phyloP scores from a whole-genome alignment of 2,888 invertebrate genomes.

The Endotricha flammealis region DNA sequence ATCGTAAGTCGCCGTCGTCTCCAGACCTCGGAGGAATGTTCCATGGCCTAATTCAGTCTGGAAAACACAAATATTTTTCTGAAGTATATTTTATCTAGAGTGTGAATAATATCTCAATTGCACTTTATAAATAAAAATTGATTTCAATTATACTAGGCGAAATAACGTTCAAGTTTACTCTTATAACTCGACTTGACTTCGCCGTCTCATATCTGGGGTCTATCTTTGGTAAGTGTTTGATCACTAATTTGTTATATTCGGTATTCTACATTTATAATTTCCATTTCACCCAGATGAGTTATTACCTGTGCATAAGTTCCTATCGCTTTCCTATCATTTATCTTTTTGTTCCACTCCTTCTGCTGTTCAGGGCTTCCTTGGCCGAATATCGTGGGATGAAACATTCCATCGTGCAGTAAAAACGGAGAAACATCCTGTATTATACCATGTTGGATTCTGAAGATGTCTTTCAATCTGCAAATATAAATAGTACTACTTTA shows the following conservation, averaged over 20 bases:
- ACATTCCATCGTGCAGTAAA: conserved; percentile 92
- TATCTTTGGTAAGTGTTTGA: no score
- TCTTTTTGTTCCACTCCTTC: conserved; percentile 87
- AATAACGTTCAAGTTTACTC: no score
- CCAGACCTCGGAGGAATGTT: conserved; percentile 93
- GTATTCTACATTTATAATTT: background rate
- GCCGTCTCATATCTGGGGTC: no score
- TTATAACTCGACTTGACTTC: no score
- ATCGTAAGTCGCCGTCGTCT: conserved; percentile 96
- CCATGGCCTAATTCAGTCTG: conserved; percentile 97
- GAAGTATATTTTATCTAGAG: no score
- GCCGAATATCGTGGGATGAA: conserved; percentile 90
- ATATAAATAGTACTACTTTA: no score
- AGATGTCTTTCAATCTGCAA: conserved; percentile 41
- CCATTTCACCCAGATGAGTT: background rate
- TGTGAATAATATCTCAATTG: no score
- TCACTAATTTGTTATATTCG: no score
- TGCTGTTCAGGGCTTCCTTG: conserved; percentile 92
- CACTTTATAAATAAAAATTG: no score
- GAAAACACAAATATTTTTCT: no score
- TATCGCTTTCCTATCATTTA: conserved; percentile 86
- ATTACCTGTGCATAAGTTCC: conserved; percentile 94
- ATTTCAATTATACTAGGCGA: no score
- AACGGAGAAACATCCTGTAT: conserved; percentile 82
- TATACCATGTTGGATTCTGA: conserved; percentile 34